phyloP scores from a whole-genome alignment of 2,113 vertebrate genomes.

The Cyanoderma ruficeps region DNA sequence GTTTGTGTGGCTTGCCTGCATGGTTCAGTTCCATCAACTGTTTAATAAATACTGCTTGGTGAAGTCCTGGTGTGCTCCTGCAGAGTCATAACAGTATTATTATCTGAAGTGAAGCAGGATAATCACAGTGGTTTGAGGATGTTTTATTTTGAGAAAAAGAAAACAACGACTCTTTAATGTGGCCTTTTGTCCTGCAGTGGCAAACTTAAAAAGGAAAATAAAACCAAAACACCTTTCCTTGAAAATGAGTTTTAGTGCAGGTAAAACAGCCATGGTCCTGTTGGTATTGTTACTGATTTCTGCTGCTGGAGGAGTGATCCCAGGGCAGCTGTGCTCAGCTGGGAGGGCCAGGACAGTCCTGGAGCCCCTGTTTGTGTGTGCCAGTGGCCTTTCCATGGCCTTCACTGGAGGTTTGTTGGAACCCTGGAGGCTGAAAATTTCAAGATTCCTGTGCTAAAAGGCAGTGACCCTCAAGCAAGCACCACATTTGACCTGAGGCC shows the following conservation, averaged over 20 bases:
- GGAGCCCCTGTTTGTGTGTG: fast-evolving
- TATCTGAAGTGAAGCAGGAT: neutral
- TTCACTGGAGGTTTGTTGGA: neutral
- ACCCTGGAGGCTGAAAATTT: no score
- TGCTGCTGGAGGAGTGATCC: neutral
- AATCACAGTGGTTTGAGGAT: neutral
- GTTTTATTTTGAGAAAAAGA: neutral
- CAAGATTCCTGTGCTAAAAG: no score
- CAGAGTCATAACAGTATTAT: neutral
- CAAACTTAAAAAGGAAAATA: neutral
- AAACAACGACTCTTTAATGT: neutral
- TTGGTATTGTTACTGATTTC: fast-evolving
- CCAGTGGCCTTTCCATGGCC: fast-evolving
- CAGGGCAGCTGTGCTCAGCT: no score
- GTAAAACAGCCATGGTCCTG: neutral
- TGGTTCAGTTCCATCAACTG: neutral
- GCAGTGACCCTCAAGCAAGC: no score
- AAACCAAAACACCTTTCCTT: neutral
- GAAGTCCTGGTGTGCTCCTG: neutral
- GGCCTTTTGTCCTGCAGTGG: neutral
- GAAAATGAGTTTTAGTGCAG: neutral
- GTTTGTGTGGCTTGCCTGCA: neutral
- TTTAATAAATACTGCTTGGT: neutral
- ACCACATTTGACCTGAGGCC: no score
- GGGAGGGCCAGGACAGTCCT: neutral